Conservation (phyloP, 1,140 invertebrate species). For the Listronotus oregonensis region DNA sequence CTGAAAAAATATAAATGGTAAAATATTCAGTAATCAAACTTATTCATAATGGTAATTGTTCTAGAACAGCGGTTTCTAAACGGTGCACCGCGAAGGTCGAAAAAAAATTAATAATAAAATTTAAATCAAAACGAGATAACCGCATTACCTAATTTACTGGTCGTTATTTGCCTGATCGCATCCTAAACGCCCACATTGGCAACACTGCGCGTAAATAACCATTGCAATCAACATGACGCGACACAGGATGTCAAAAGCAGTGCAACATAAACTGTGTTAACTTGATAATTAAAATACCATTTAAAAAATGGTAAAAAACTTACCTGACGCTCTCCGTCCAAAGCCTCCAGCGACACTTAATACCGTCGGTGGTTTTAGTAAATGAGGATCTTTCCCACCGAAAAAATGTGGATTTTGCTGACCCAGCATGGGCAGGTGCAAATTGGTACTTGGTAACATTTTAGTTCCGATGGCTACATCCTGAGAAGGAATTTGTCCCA, state of each 20-base stretch:
- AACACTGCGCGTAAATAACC: too few relatives aligned
- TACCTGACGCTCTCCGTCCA: conserved; percentile 82
- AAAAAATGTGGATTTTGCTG: conserved; percentile 82
- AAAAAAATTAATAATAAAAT: too few relatives aligned
- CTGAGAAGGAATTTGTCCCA: conserved; percentile 44
- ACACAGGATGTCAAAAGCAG: too few relatives aligned
- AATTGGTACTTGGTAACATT: conserved; percentile 66
- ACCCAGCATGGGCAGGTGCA: conserved; percentile 75
- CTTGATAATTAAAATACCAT: too few relatives aligned
- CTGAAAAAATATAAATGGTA: conserved; percentile 52
- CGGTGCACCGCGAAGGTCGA: too few relatives aligned
- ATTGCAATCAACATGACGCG: too few relatives aligned
- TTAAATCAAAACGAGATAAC: too few relatives aligned
- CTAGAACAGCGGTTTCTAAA: too few relatives aligned
- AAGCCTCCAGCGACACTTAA: conserved; percentile 84
- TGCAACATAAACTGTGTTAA: too few relatives aligned
- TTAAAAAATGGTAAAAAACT: conserved; percentile 2
- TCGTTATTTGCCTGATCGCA: too few relatives aligned
- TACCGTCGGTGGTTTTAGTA: conserved; percentile 87
- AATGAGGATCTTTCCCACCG: conserved; percentile 90
- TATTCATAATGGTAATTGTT: not conserved
- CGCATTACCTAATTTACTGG: too few relatives aligned
- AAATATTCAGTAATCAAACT: not conserved
- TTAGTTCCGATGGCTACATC: conserved; percentile 47
- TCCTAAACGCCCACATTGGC: too few relatives aligned